Evolutionary conservation across 2,113 vertebrate species (phyloP), one percentile per base, ranked within the genome.

Genomic region (Tauraco erythrolophus): DNA sequence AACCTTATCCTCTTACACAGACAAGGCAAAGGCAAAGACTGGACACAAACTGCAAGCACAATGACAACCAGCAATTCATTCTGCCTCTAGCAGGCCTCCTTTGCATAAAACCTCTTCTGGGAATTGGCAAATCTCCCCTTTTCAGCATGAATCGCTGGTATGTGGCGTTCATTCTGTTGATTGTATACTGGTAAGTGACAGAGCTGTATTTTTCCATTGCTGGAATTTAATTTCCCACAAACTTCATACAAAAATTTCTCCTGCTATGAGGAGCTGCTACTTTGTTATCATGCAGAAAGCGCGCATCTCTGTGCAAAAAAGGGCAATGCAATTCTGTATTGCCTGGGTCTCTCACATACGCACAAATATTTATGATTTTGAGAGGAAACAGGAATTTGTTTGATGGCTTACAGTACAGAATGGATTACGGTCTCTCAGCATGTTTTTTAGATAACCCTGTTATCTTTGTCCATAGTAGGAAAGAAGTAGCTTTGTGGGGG

Each of bases 11-110:
- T 94, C 89, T 87, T 61, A 72, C 48, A 91, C 22, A 91, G 69
- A 84, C 35, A 84, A 77, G 82, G 88, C 82, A 89, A 96, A 95
- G 75, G 93, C 93, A 92, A 87, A 84, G 83, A 71, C 68, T 87
- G 60, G 51, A 82, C 72, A 94, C 68, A 91, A 91, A 89, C 39
- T 71, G 69, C 39, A 91, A 78, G 86, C 28, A 7, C 87, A 95
- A 95, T 89, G 92, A 97, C 95, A 96, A 91, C 76, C 96, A 97
- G 83, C 60, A 76, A 57, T 57, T 84, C 74, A 54, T 91, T 89
- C 81, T 95, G 94, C 91, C 65, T 89, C 84, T 65, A 87, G 65
- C 77, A 92, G 83, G 48, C 84, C 39, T 83, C 84, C 69, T 94
- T 95, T 61, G n/a, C 94, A 81, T 88, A 79, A 96, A 97, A 71